phyloP scores from a whole-genome alignment of 2,888 invertebrate genomes.

The Nymphalis urticae region DNA sequence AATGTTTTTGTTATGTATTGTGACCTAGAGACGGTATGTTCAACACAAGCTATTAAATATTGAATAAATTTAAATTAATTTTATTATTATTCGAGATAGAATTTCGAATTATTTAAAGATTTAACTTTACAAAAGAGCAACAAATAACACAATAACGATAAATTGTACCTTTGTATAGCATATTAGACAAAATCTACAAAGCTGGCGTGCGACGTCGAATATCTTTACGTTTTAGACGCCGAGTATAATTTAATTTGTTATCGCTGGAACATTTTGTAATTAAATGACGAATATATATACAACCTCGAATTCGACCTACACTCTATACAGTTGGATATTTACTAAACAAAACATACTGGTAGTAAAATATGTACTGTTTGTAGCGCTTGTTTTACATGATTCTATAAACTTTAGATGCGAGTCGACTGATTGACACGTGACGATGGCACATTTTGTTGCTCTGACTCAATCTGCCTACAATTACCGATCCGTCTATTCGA shows the following conservation, averaged over 20 bases:
- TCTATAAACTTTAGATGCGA: too few relatives aligned
- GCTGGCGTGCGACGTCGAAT: conserved; percentile 15
- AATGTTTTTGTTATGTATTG: too few relatives aligned
- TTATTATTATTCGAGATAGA: too few relatives aligned
- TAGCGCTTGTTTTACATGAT: too few relatives aligned
- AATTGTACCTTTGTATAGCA: background rate
- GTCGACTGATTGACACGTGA: too few relatives aligned
- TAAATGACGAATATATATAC: background rate
- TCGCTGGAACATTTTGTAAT: conserved; percentile 17
- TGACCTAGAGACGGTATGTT: too few relatives aligned
- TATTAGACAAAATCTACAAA: background rate
- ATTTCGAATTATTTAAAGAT: too few relatives aligned
- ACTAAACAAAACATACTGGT: background rate
- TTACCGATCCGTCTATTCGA: too few relatives aligned
- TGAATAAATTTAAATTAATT: too few relatives aligned
- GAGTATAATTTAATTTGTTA: conserved; percentile 20
- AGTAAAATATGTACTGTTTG: background rate
- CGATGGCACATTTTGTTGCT: too few relatives aligned
- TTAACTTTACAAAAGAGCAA: background rate
- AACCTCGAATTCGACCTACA: background rate
- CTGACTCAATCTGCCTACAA: too few relatives aligned
- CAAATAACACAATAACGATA: background rate
- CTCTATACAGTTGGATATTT: background rate
- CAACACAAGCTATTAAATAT: too few relatives aligned
- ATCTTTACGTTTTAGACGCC: conserved; percentile 1